Evolutionary conservation across 2,113 vertebrate species (phyloP).

Genomic region (Protomyctophum bolini): DNA sequence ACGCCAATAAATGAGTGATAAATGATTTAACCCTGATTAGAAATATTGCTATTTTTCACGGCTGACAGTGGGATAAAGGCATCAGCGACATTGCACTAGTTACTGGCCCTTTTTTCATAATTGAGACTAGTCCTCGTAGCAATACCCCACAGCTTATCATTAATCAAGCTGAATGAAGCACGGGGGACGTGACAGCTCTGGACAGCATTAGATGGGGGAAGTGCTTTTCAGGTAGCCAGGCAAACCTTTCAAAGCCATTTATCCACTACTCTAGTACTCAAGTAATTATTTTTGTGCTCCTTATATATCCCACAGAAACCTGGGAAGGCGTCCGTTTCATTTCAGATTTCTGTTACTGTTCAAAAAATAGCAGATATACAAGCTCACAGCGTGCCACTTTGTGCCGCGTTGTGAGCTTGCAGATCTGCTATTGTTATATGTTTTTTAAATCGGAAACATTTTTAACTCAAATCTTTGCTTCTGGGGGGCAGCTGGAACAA

Average conservation of each 20-base stretch:
- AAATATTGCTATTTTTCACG: constrained; percentile 98
- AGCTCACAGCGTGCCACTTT: no score
- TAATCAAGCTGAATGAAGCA: constrained; percentile 95
- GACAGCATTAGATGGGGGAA: constrained; percentile 89
- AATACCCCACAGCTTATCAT: constrained; percentile 98
- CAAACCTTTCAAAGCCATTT: constrained; percentile 87
- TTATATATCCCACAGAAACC: neutral
- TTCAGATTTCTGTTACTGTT: no score
- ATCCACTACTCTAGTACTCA: constrained; percentile 84
- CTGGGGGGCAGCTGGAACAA: no score
- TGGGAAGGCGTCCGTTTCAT: no score
- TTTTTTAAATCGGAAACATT: no score
- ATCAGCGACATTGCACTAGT: constrained; percentile 96
- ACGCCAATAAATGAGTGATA: constrained; percentile 96
- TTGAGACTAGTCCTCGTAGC: constrained; percentile 98
- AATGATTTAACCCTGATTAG: constrained; percentile 96
- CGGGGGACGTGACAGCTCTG: constrained; percentile 90
- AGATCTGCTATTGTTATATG: no score
- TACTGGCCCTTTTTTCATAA: constrained; percentile 96
- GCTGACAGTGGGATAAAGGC: constrained; percentile 96
- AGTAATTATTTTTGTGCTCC: constrained; percentile 70
- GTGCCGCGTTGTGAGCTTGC: no score
- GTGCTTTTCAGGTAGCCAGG: constrained; percentile 89
- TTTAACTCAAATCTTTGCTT: no score
- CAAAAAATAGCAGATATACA: no score